A percentile compares a stretch with the other conserved stretches of the same genome.
Conservation (phyloP, 2,888 invertebrate genomes). For the Agriopis marginaria region DNA sequence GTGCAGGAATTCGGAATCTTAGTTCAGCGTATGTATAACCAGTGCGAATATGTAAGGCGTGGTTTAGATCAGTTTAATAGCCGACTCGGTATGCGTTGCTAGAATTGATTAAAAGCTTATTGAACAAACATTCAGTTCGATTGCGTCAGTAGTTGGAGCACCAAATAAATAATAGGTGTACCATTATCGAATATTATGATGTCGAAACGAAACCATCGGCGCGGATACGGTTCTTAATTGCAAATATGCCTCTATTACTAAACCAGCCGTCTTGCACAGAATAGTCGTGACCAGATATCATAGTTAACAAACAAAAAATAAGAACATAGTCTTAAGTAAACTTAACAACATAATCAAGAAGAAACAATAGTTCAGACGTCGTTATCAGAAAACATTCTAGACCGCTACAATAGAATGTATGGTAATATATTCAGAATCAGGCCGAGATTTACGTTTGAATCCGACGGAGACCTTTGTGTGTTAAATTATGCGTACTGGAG, state of each 20-base stretch:
- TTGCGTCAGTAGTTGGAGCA: conserved; percentile 48
- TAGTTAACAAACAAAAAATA: no score
- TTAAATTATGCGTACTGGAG: conserved; percentile 20
- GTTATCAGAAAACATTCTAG: no score
- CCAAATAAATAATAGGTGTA: conserved; percentile 32
- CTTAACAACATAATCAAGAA: conserved; percentile 4
- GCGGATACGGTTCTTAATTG: no score
- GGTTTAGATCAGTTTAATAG: conserved; percentile 35
- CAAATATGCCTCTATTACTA: no score
- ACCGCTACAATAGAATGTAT: conserved; percentile 2
- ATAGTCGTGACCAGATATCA: no score
- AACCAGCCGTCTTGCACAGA: no score
- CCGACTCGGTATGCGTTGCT: conserved; percentile 9
- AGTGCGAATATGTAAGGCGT: conserved; percentile 31
- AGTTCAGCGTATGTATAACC: not conserved
- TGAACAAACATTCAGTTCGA: conserved; percentile 25
- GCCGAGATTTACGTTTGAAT: not conserved
- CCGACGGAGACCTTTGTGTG: conserved; percentile 3
- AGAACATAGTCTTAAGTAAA: not conserved
- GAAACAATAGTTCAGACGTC: conserved; percentile 4
- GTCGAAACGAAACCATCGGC: conserved; percentile 27
- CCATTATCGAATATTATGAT: conserved; percentile 34
- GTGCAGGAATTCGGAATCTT: conserved; percentile 10
- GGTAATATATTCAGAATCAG: conserved; percentile 21
- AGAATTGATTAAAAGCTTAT: conserved; percentile 43